Conservation (phyloP, 2,888 invertebrate species). For the Harpalus rubripes region DNA sequence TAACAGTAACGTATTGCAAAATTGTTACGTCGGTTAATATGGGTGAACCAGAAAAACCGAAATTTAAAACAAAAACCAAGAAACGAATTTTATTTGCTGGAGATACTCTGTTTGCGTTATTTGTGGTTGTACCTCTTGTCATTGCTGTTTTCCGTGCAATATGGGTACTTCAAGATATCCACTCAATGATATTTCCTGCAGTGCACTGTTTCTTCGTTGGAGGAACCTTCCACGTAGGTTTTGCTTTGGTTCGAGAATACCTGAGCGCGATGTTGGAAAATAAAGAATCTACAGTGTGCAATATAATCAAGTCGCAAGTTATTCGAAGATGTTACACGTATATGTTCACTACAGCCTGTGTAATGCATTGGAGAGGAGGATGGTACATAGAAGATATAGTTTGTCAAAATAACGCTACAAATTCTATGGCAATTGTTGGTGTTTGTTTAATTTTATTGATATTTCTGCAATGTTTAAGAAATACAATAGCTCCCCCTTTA, state of each 20-base stretch:
- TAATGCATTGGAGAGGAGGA: conserved; percentile 80
- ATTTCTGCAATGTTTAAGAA: conserved; percentile 78
- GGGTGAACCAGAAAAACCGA: background rate
- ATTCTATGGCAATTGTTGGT: conserved; percentile 67
- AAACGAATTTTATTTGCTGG: conserved; percentile 71
- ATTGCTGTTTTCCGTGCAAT: conserved; percentile 80
- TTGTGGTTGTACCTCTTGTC: conserved; percentile 78
- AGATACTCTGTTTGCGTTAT: conserved; percentile 77
- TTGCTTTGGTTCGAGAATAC: conserved; percentile 79
- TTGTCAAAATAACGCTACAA: conserved; percentile 21
- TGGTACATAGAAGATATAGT: conserved; percentile 76
- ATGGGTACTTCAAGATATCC: conserved; percentile 77
- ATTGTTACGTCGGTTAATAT: background rate
- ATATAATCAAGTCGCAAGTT: conserved; percentile 66
- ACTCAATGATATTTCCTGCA: conserved; percentile 78
- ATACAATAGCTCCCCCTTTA: conserved; percentile 81
- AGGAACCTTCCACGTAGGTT: conserved; percentile 78
- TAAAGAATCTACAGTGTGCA: conserved; percentile 9
- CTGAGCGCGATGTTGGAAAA: conserved; percentile 68
- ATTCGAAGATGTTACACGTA: conserved; percentile 77
- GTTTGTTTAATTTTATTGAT: conserved; percentile 71
- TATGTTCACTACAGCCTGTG: conserved; percentile 78
- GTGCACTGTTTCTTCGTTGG: conserved; percentile 79
- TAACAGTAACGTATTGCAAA: too few species aligned
- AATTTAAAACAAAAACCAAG: background rate